Base-by-base conservation (phyloP, 2,888 invertebrate genomes). In the Acheta domesticus region DNA sequence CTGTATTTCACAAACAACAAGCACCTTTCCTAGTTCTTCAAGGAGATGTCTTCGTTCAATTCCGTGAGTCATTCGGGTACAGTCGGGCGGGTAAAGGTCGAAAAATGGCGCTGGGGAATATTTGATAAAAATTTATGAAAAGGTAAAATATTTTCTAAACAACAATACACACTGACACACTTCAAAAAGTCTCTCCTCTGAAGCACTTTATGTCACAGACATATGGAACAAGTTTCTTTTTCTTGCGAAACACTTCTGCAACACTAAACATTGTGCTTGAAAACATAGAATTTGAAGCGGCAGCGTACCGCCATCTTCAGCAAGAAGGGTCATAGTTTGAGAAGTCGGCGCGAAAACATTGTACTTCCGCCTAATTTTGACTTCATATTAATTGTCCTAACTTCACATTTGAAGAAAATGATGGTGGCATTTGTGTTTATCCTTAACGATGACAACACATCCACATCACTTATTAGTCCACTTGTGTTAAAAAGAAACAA, bases 31-130 rank as follows among this genome's bases (percentile, higher is more conserved):
- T 82, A 76, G 74, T 82, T 48, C 81, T 82, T 82, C 82, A 83
- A 82, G 83, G 81, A 83, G 82, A 82, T 82, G 82, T 79, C 36
- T 83, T 83, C 83, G 83, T 82, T 76, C 78, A 81, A 80, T 81
- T 82, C 81, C 82, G 82, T 80, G 78, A 79, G 73, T 48, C 77
- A 80, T 80, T 82, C 82, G 82, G 81, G 78, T 74, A 80, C 49
- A 62, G 74, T 81, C 81, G 82, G 81, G 73, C 77, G 80, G 77
- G 76, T 79, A 80, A 81, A 80, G 79, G 79, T 80, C 76, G 74
- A 49, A 77, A 80, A 80, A 79, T 80, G 80, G 80, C 80, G 81
- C 80, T 80, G 49, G 12, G 23, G 75, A 19, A n/a, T 76, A 79
- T 49, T 77, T 49, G 77, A 49, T 11, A 19, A 2, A 48, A 73